These are phyloP conservation scores for Orientallactaga sibirica DNA, from an alignment of 2,797 vertebrate species.

Conservation along the genomic window DNA sequence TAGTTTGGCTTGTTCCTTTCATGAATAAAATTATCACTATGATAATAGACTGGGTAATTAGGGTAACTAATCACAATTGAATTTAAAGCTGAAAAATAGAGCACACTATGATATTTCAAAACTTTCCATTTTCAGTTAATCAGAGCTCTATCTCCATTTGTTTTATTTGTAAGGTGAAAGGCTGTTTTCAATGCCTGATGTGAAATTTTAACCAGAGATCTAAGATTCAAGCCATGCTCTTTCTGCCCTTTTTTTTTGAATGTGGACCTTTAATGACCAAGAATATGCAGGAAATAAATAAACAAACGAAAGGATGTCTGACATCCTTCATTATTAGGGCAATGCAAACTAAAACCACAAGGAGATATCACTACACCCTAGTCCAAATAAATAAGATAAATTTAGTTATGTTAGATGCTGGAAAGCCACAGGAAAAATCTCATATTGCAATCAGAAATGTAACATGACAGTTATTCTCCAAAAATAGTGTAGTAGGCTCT, in stretches of 20 bases:
- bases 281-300: background rate
- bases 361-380: background rate
- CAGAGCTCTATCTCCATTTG: conserved; percentile 26
- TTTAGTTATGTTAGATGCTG: background rate
- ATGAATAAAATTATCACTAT: background rate
- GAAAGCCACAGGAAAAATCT: background rate
- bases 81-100: conserved; percentile 55
- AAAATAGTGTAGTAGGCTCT: background rate
- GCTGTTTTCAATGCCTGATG: conserved; percentile 50
- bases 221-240: conserved; percentile 2
- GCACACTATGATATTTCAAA: background rate
- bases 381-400: background rate
- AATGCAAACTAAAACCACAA: background rate
- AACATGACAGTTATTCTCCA: background rate
- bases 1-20: conserved; percentile 25
- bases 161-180: conserved; percentile 37
- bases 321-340: background rate
- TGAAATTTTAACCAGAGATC: conserved; percentile 56
- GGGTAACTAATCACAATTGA: background rate
- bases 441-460: background rate
- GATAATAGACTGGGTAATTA: conserved; percentile 22
- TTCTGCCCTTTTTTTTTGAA: conserved; percentile 21
- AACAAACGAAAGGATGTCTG: background rate
- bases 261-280: background rate
- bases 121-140: conserved; percentile 30